Base-by-base conservation (phyloP, 2,113 vertebrate genomes). In the Aplodontia rufa region DNA sequence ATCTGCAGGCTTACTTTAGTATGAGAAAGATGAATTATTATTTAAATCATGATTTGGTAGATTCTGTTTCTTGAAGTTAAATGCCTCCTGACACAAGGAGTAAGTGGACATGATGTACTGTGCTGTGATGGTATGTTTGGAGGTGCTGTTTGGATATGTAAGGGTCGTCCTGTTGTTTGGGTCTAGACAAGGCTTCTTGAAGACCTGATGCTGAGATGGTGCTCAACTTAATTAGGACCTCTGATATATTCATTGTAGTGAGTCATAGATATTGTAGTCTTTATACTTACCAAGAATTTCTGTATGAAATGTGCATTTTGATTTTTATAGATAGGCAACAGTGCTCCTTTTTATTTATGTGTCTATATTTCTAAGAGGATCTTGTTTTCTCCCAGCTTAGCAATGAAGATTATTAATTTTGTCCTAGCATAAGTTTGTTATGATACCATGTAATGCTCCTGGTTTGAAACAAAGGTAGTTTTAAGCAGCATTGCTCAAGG, bases 321-420 rank as follows among this genome's bases (percentile, higher is more conserved):
- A 1, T 75, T 83, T 91, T 94, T 74, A 45, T 60, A 85, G 19
- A 37, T 49, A 90, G 47, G 35, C 51, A 81, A 13, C 20, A 58
- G 24, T 66, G 4, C 53, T 47, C 35, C 20, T 71, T 93, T 60
- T 91, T 47, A 81, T 66, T 68, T 78, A 53, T 45, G 7, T 78
- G 32, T 74, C 17, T 87, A 0, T 90, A 76, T 91, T 90, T 93
- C 69, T 64, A 93, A 86, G 62, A 51, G 37, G 16, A 66, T 84
- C 89, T 93, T 84, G 12, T 64, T 93, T 68, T 76, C 58, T 92
- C 26, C 22, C 17, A 64, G 16, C 4, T 85, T 76, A 68, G 20
- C 85, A 66, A 84, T 37, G 9, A 87, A 76, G 51, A 47, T 71
- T 84, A 58, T 94, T 81, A 71, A 84, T 60, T 88, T 92, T 96